Base-by-base conservation (phyloP, 2,113 vertebrate genomes). In the Gobiocypris rarus region DNA sequence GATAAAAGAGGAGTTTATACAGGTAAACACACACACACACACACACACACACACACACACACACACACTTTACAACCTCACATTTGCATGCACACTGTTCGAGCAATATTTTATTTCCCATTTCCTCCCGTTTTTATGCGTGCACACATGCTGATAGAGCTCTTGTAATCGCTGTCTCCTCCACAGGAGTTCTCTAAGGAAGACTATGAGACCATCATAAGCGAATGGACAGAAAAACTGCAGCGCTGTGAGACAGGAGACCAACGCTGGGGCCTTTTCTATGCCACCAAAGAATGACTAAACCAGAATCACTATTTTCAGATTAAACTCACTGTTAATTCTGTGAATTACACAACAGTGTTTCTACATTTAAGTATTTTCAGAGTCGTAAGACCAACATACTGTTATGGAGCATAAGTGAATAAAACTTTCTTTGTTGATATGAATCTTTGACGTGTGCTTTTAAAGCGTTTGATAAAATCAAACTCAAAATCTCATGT, bases 191-290 rank as follows among this genome's bases (percentile, higher is more conserved):
- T 96, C 88, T 95, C 94, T 2, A 90, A 94, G 83, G 94, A 95
- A 8, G 95, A 95, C 52, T 96, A 93, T 86, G 86, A 89, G 13
- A 90, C 89, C 19, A 92, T 96, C 9, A 85, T 94, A 2, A 91
- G 91, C 0, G 94, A 94, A 26, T 96, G 95, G 95, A 92, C 75
- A 54, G 92, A 93, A 76, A 96, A 96, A 89, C 90, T 94, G 69
- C 86, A 90, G 56, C 94, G 94, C 31, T 95, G 95, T 82, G 92
- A 89, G 52, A 87, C 86, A 19, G 95, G 95, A 74, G 94, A 96
- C 87, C 95, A 96, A 63, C 88, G 93, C 80, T 96, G 95, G 95
- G 95, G 95, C 3, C 90, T 96, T 2, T 96, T 96, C 89, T 85
- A 92, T n/a, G 95, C 94, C 0, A 93, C 87, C 70, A 92, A 43